phyloP scores from a whole-genome alignment of 2,797 vertebrate genomes.

The Chaunax sp. region DNA sequence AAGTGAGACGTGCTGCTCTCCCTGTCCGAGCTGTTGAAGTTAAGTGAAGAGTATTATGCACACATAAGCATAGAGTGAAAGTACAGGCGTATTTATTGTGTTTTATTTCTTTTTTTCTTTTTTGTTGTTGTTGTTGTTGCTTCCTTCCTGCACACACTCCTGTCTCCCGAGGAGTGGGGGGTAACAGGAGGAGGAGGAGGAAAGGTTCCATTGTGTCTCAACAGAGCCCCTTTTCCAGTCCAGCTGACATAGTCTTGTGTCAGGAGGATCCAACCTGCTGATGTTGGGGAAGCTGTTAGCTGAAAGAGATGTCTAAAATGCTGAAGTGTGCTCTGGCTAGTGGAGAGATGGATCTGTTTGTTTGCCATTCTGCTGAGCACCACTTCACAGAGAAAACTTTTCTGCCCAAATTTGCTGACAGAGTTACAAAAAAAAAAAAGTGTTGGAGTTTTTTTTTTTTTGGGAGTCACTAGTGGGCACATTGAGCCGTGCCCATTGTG shows the following conservation, averaged over 20 bases:
- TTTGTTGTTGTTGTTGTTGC: conserved; percentile 33
- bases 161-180: conserved; percentile 58
- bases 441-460: conserved; percentile 58
- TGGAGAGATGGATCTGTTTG: conserved; percentile 73
- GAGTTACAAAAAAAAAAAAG: conserved; percentile 47
- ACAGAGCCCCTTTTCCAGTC: conserved; percentile 68
- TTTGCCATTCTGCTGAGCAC: conserved; percentile 81
- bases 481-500: conserved; percentile 61
- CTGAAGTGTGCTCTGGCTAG: conserved; percentile 74
- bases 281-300: conserved; percentile 77
- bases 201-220: conserved; percentile 71
- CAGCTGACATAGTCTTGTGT: conserved; percentile 80
- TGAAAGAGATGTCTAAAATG: conserved; percentile 81
- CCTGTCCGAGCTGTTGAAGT: conserved; percentile 45
- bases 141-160: conserved; percentile 64
- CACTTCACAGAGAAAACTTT: conserved; percentile 74
- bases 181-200: conserved; percentile 48
- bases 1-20: conserved; percentile 25
- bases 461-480: conserved; percentile 66
- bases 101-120: conserved; percentile 60
- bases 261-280: conserved; percentile 82
- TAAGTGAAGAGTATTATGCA: conserved; percentile 47
- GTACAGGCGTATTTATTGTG: conserved; percentile 56
- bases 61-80: conserved; percentile 29
- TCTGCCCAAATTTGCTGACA: conserved; percentile 71